Evolutionary conservation across 2,888 invertebrate genomes (phyloP).

Genomic region (Raillietiella orientalis): DNA sequence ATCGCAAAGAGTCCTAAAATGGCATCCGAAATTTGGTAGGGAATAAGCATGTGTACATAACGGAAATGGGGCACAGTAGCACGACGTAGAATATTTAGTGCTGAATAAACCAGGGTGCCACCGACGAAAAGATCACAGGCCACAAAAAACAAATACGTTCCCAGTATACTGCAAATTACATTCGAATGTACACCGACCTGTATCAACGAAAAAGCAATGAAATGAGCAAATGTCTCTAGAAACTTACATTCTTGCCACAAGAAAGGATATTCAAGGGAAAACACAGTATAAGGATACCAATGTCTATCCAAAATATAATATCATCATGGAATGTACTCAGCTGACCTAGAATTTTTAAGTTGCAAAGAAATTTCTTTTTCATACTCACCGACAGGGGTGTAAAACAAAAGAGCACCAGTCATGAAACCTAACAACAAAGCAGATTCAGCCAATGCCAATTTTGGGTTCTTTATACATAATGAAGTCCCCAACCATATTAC

Average conservation of each 20-base stretch:
- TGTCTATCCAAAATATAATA: too few species aligned
- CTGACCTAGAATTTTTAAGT: too few species aligned
- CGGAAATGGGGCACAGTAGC: conserved; percentile 20
- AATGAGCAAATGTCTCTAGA: too few species aligned
- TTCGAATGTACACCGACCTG: too few species aligned
- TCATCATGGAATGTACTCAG: too few species aligned
- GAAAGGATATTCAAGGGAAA: too few species aligned
- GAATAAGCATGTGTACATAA: too few species aligned
- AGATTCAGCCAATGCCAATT: conserved; percentile 22
- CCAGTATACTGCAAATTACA: too few species aligned
- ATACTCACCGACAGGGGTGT: conserved; percentile 22
- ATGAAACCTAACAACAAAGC: conserved; percentile 26
- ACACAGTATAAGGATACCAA: too few species aligned
- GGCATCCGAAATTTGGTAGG: background rate
- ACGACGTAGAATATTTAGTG: conserved; percentile 28
- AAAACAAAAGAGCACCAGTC: conserved; percentile 22
- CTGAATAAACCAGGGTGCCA: conserved; percentile 28
- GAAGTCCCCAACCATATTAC: conserved; percentile 24
- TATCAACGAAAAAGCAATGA: too few species aligned
- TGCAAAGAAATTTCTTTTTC: conserved; percentile 1
- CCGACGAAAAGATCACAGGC: conserved; percentile 28
- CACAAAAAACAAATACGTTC: conserved; percentile 24
- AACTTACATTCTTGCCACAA: too few species aligned
- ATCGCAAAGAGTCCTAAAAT: conserved; percentile 1
- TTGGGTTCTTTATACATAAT: conserved; percentile 25